A percentile compares a stretch with the other conserved stretches of the same genome.
Conservation (phyloP, 2,888 invertebrate genomes). For the Lysandra bellargus region DNA sequence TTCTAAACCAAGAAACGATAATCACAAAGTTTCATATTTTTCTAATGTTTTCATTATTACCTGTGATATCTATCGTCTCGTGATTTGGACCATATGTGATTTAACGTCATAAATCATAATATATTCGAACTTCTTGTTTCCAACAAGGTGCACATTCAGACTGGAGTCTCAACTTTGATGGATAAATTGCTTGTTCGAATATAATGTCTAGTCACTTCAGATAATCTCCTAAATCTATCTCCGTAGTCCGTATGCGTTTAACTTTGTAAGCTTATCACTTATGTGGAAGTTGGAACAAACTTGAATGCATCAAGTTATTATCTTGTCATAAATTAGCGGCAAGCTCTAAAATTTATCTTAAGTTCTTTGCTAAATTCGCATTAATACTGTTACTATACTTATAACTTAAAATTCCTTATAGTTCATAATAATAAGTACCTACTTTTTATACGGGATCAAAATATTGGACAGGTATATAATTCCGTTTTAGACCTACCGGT, state of each 20-base stretch:
- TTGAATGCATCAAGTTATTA: not conserved
- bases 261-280: not conserved
- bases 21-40: not conserved
- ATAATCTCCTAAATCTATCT: not conserved
- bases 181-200: conserved; percentile 4
- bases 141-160: not conserved
- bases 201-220: not conserved
- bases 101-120: not conserved
- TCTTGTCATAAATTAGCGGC: not conserved
- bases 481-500: too few species aligned
- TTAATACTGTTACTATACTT: too few species aligned
- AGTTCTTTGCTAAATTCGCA: too few species aligned
- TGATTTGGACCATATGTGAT: not conserved
- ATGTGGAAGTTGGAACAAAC: not conserved
- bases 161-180: not conserved
- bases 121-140: not conserved
- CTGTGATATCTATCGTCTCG: not conserved
- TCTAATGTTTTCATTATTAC: not conserved
- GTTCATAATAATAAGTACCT: too few species aligned
- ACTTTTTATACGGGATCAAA: too few species aligned
- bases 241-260: not conserved
- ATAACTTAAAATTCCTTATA: too few species aligned
- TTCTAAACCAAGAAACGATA: too few species aligned
- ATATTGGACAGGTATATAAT: too few species aligned
- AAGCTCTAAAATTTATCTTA: not conserved